A percentile compares a stretch with the other conserved stretches of the same genome.
These are phyloP conservation scores for Maniola jurtina DNA, from an alignment of 1,140 invertebrate species.

Conservation along the genomic window DNA sequence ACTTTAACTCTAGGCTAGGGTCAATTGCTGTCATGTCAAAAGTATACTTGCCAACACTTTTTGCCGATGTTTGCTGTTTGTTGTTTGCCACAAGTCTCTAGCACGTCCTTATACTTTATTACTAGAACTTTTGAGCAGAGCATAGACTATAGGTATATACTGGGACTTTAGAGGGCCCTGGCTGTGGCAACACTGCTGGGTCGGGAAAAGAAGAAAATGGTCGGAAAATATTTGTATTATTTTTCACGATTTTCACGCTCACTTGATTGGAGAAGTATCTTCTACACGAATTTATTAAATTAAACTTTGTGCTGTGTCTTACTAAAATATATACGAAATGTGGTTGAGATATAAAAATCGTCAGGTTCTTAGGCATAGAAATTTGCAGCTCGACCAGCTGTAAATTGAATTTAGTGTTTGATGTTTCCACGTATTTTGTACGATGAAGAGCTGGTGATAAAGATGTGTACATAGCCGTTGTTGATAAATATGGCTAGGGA, in stretches of 20 bases:
- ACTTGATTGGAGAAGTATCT: slow-evolving; percentile 24
- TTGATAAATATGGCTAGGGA: slow-evolving; percentile 74
- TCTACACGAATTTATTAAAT: slow-evolving; percentile 22
- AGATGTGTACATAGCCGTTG: slow-evolving; percentile 33
- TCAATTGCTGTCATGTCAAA: no score
- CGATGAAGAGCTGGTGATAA: slow-evolving; percentile 27
- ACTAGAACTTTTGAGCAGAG: no score
- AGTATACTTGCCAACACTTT: no score
- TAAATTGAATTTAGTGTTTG: slow-evolving; percentile 40
- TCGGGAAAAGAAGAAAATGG: slow-evolving; percentile 34
- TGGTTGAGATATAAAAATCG: slow-evolving; percentile 22
- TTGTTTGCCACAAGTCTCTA: no score
- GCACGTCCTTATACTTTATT: no score
- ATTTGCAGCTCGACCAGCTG: slow-evolving; percentile 14
- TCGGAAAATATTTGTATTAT: slow-evolving; percentile 45
- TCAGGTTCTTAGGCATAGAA: slow-evolving; percentile 25
- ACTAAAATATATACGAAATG: slow-evolving; percentile 26
- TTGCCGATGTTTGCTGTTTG: no score
- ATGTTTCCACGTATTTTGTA: slow-evolving; percentile 29
- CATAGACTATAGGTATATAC: no score
- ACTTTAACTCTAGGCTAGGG: no score
- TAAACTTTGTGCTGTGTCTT: slow-evolving; percentile 25
- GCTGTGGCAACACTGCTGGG: not conserved
- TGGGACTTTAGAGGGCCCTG: no score
- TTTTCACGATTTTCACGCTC: slow-evolving; percentile 32